Conservation (phyloP, 2,113 vertebrate genomes). For the Urocynchramus pylzowi region DNA sequence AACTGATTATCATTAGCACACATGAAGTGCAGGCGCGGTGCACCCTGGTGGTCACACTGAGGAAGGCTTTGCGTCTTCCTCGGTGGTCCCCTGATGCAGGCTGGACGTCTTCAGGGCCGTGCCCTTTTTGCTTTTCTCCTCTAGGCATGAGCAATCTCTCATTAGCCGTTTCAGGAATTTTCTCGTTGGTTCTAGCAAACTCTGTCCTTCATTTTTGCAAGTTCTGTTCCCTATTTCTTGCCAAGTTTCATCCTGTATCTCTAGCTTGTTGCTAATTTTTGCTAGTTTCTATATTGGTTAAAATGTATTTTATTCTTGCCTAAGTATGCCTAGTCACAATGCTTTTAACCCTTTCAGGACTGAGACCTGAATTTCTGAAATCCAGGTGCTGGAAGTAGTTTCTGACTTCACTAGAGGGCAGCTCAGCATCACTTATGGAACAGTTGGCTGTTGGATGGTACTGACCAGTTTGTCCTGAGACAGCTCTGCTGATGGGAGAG, state of each 20-base stretch:
- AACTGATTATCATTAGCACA: too few species aligned
- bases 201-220: not conserved
- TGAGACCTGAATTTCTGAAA: not conserved
- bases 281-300: not conserved
- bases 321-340: not conserved
- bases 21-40: accelerated
- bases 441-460: accelerated
- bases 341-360: not conserved
- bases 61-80: not conserved
- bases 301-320: not conserved
- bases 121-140: not conserved
- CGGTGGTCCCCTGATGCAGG: not conserved
- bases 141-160: not conserved
- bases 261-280: not conserved
- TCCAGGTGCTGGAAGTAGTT: not conserved
- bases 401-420: constrained; percentile 49
- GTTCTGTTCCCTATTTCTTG: not conserved
- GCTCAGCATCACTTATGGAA: not conserved
- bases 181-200: not conserved
- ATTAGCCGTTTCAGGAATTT: not conserved
- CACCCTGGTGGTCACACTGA: not conserved
- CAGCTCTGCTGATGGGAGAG: not conserved
- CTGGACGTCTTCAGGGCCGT: not conserved
- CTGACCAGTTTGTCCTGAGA: not conserved
- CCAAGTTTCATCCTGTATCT: not conserved